Base-by-base conservation (phyloP, 1,140 invertebrate genomes). In the Pseudomyrmex gracilis region DNA sequence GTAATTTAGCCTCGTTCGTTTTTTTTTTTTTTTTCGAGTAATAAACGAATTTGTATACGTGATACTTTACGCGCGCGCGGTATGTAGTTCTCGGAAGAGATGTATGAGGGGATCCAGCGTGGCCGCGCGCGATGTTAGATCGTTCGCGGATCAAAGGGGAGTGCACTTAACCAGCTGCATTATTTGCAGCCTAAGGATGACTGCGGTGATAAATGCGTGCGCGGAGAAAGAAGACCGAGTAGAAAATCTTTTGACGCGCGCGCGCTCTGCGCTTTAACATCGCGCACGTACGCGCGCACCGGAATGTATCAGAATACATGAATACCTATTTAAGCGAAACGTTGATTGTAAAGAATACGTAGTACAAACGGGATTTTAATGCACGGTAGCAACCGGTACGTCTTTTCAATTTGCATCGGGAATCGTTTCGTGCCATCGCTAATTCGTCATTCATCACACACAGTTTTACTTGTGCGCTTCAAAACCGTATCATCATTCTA, bases 271-370 rank as follows among this genome's bases (percentile, higher is more conserved):
- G 76, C 76, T 70, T 78, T 60, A 70, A n/a, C 63, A 47, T 78
- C 64, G 53, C 64, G 53, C 55, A 47, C 73, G 58, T 66, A 64
- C 53, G 73, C 47, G 66, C 76, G 76, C 64, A 70, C 76, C 58
- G 76, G 76, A 80, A 80, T 80, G 76, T 80, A 80, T 80, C 76
- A 80, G 76, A 80, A 80, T 80, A 80, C 76, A 80, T 80, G 76
- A 80, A 80, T 80, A 70, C 66, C 66, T 70, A 80, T 80, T 80
- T 80, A 80, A 80, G 76, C 76, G 76, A 80, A 70, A 80, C 76
- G 66, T 34, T 80, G 76, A 80, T 80, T 80, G 66, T 70, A 80
- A 80, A 70, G 76, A 80, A 80, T 58, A 80, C 76, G 43, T 57
- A 49, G 66, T 70, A 55, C 66, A 80, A 80, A 80, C 76, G 76